Conservation (phyloP, 2,797 vertebrate genomes). For the Otolemur crassicaudatus region DNA sequence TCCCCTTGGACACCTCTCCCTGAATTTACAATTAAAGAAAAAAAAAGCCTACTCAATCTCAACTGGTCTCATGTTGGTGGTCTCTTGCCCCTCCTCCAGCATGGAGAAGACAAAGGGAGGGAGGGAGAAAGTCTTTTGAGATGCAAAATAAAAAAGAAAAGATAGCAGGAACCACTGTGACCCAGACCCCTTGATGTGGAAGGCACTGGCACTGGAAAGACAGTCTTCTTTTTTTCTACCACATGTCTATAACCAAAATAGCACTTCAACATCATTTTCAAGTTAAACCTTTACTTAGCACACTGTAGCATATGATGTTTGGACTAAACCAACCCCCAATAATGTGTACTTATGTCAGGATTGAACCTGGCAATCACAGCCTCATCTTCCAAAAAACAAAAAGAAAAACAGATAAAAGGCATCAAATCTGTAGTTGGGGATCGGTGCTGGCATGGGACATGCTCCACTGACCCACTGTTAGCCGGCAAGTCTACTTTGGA, state of each 20-base stretch:
- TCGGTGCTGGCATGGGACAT: background rate
- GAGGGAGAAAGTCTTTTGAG: background rate
- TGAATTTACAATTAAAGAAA: background rate
- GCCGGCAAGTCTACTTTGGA: constrained; percentile 26
- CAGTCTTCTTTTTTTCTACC: background rate
- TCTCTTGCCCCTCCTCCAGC: background rate
- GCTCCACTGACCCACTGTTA: background rate
- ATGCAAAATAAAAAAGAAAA: constrained; percentile 21
- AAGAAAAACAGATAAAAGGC: background rate
- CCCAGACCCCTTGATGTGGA: constrained; percentile 55
- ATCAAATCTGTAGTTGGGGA: background rate
- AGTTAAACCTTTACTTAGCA: constrained; percentile 77
- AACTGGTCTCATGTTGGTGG: background rate
- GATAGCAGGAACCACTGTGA: background rate
- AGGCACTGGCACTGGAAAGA: background rate
- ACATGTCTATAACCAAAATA: constrained; percentile 57
- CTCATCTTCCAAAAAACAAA: constrained; percentile 50
- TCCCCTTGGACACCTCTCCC: background rate
- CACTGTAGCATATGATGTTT: constrained; percentile 60
- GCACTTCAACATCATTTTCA: constrained; percentile 64
- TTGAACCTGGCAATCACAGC: constrained; percentile 31
- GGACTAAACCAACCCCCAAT: constrained; percentile 67
- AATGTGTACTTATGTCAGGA: constrained; percentile 66
- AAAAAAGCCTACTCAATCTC: background rate
- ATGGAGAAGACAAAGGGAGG: background rate